Base-by-base conservation (phyloP, 2,113 vertebrate species). In the Alligator mississippiensis region DNA sequence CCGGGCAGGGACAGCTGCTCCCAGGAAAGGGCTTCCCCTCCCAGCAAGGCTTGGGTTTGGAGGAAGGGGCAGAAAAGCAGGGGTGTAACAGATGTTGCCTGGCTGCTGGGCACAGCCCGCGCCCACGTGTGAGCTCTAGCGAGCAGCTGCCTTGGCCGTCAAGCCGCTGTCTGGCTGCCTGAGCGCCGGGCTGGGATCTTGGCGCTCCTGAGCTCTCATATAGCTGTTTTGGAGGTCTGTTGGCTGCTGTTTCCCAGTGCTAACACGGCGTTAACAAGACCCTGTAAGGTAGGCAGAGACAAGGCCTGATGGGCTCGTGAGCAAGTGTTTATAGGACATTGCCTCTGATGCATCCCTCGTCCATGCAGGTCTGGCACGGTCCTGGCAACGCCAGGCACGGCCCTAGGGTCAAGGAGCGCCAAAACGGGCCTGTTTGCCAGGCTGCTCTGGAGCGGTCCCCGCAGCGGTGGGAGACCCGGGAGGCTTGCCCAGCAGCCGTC, bases 341-440 rank as follows among this genome's bases (percentile, higher is more conserved):
- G 34, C 34, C 34, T 34, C 34, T 34, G 34, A 34, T 34, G 34
- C 34, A 34, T 34, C 34, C 34, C 34, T 34, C 34, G 34, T 34
- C 34, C 34, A 4, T 34, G 34, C 34, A 34, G 34, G 34, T 34
- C 34, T 34, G 1, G 6, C 19, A 4, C 1, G 4, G 34, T 61
- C 57, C 82, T 1, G 2, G 0, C 4, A 15, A 25, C 12, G 3
- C 25, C 2, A 18, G 19, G 27, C 59, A 0, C 2, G 19, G 5
- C 7, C 24, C 24, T 1, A 9, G 28, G 34, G 16, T 11, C 13
- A 11, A 34, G 34, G 80, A 24, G 19, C 63, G 18, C 1, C 0
- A 24, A n/a, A 47, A 58, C 1, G 55, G 82, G 72, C 21, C 16
- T 4, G 38, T 27, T 74, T 55, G 60, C 28, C 60, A 34, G 34